Percentiles rank a stretch among this genome's conserved stretches.
phyloP scores from a whole-genome alignment of 2,113 vertebrate genomes.

The Notiomystis cincta region DNA sequence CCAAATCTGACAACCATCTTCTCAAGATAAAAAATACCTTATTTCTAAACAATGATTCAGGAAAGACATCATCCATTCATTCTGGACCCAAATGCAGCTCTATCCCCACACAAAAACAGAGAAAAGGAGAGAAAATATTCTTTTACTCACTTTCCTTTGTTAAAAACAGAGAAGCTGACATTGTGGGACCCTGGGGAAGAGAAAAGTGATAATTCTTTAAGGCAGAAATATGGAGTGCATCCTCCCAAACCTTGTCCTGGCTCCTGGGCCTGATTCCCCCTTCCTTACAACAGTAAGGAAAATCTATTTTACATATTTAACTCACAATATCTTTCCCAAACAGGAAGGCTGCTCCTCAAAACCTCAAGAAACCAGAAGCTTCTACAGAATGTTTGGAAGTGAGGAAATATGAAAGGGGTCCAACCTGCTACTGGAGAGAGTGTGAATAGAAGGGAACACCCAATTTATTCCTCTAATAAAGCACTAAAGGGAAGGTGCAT shows the following conservation, averaged over 20 bases:
- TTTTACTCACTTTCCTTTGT: conserved; percentile 78
- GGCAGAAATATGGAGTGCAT: background rate
- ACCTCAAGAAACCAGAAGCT: background rate
- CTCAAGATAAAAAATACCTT: background rate
- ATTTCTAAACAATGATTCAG: background rate
- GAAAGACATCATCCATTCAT: accelerated
- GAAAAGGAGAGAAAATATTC: background rate
- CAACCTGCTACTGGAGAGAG: background rate
- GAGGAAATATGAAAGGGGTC: background rate
- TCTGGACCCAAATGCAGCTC: background rate
- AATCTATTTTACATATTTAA: background rate
- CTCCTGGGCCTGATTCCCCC: background rate
- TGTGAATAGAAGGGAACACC: background rate
- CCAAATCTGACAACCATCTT: background rate
- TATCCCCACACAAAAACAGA: background rate
- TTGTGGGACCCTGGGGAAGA: conserved; percentile 74
- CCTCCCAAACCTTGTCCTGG: background rate
- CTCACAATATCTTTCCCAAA: background rate
- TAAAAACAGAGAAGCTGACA: conserved; percentile 72
- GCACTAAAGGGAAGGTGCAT: background rate
- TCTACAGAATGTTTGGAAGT: background rate
- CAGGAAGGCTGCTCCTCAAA: background rate
- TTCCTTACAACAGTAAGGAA: background rate
- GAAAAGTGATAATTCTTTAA: background rate
- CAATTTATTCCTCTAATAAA: background rate